phyloP scores from a whole-genome alignment of 2,888 invertebrate genomes.

The Myopa testacea region DNA sequence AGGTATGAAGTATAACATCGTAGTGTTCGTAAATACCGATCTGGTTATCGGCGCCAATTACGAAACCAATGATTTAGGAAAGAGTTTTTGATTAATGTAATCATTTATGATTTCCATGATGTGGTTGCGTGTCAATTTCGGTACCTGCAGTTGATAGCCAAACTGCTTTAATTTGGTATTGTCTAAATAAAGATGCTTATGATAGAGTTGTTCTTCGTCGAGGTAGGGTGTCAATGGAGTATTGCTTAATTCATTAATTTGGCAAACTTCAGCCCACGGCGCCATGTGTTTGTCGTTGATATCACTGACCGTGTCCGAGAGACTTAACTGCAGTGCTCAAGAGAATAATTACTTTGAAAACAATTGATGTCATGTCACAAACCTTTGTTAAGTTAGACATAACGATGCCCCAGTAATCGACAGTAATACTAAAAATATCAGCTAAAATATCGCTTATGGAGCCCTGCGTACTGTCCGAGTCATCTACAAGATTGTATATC shows the following conservation, averaged over 20 bases:
- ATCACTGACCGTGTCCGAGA: constrained; percentile 85
- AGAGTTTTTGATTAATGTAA: constrained; percentile 84
- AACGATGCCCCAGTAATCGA: constrained; percentile 87
- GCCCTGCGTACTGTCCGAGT: constrained; percentile 87
- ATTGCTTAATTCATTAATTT: constrained; percentile 79
- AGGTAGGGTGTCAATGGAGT: constrained; percentile 91
- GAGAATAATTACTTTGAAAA: constrained; percentile 5
- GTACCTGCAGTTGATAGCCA: constrained; percentile 74
- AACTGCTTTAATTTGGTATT: constrained; percentile 74
- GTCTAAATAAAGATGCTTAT: constrained; percentile 83
- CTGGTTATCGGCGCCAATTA: constrained; percentile 61
- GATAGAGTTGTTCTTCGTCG: constrained; percentile 83
- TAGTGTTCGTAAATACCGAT: not conserved
- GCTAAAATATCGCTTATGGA: constrained; percentile 81
- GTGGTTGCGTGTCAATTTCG: constrained; percentile 73
- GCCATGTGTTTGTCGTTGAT: constrained; percentile 94
- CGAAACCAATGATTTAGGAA: constrained; percentile 79
- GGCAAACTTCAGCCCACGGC: constrained; percentile 91
- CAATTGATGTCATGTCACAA: not conserved
- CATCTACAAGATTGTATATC: constrained; percentile 86
- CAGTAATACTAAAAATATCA: constrained; percentile 86
- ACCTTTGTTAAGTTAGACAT: constrained; percentile 87
- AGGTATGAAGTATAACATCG: not conserved
- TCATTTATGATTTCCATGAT: constrained; percentile 83
- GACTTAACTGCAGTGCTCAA: constrained; percentile 74